A percentile compares a stretch with the other conserved stretches of the same genome.
These are phyloP conservation scores for Callyntrura guangdongensis DNA, from an alignment of 2,888 invertebrate genomes.

Conservation along the genomic window DNA sequence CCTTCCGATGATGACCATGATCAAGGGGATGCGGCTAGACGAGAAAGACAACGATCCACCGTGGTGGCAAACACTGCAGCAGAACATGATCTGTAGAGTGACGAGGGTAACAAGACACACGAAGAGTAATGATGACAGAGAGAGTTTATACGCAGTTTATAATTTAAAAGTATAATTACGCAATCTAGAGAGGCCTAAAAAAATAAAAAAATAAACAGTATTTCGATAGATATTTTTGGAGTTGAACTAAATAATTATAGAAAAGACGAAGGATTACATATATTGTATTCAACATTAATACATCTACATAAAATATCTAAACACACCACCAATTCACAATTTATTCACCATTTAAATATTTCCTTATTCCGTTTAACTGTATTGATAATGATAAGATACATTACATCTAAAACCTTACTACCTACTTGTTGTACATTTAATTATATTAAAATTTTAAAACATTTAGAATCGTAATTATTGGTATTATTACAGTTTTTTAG, in stretches of 20 bases:
- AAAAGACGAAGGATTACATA: too few species aligned
- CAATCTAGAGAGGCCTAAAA: not conserved
- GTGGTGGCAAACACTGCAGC: constrained; percentile 53
- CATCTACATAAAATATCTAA: too few species aligned
- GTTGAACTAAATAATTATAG: not conserved
- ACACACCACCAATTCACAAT: too few species aligned
- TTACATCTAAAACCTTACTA: too few species aligned
- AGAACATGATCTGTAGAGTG: constrained; percentile 69
- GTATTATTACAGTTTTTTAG: not conserved
- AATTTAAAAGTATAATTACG: not conserved
- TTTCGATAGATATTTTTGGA: not conserved
- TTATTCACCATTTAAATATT: too few species aligned
- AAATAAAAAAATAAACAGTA: not conserved
- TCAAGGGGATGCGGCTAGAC: constrained; percentile 71
- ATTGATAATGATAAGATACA: too few species aligned
- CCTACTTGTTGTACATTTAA: too few species aligned
- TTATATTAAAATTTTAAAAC: too few species aligned
- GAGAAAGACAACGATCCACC: constrained; percentile 67
- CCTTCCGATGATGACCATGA: constrained; percentile 83
- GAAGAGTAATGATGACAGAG: not conserved
- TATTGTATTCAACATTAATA: not conserved
- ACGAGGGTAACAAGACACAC: not conserved
- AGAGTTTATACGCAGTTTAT: constrained; percentile 12
- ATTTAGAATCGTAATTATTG: too few species aligned
- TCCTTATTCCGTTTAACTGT: too few species aligned